Base-by-base conservation (phyloP, 2,888 invertebrate species). In the Lepidonotus clava region DNA sequence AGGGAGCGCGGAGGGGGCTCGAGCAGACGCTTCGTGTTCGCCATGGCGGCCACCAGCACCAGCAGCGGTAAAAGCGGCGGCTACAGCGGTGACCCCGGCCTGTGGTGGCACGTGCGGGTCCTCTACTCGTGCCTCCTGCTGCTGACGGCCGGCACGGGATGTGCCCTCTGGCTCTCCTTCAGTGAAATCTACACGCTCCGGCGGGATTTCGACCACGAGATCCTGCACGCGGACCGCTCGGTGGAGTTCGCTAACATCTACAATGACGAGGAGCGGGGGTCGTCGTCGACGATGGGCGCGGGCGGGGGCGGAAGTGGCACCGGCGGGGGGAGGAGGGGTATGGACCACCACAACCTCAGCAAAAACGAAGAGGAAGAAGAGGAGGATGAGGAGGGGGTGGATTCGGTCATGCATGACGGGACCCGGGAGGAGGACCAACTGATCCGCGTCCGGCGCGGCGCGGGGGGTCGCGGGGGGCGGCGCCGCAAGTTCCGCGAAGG, bases 171-270 rank as follows among this genome's bases (percentile, higher is more conserved):
- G 76, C 46, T 71, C 32, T 67, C 67, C 67, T 85, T 85, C 51
- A 46, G 24, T 28, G 67, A 85, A 28, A 76, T 85, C 67, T 40
- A 85, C 76, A 67, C 32, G 32, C 85, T 85, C 1, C 40, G 85
- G 41, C 28, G 46, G 2, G 85, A 85, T 28, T 71, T 85, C 21
- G 56, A 56, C 56, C 66, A 61, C n/a, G 67, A 67, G 41, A 67
- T 67, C 28, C 53, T 85, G 41, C 80, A 80, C 14, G 6, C 41
- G 28, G 34, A 46, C 21, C 46, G 46, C 41, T 28, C 71, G 14
- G 85, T 85, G 71, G 85, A 85, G 51, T 85, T 85, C 41, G 85
- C 40, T 32, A 85, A 85, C n/a, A 8, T 71, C 21, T 28, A 53
- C 14, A 21, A 80, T 21, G 77, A 77, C 77, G 6, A 6, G 66